A percentile compares a stretch with the other conserved stretches of the same genome.
Conservation (phyloP, 2,797 vertebrate genomes). For the Cyclopterus lumpus region DNA sequence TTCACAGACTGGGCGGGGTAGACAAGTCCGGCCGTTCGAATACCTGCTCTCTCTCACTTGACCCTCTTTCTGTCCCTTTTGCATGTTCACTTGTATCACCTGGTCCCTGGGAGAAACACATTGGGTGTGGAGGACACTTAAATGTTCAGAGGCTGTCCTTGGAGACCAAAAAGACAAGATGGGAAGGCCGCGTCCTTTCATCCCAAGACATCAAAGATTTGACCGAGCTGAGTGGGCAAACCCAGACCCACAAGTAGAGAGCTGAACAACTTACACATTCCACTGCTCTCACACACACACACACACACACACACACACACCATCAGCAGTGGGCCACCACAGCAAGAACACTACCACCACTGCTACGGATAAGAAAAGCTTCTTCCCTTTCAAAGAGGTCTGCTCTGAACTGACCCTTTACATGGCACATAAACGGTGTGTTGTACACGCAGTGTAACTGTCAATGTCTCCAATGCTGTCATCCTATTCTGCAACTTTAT, state of each 20-base stretch:
- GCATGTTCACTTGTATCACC: constrained; percentile 52
- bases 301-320: constrained; percentile 12
- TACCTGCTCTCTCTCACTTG: constrained; percentile 54
- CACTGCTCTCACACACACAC: constrained; percentile 4
- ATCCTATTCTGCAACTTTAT: neutral
- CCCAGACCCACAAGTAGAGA: constrained; percentile 25
- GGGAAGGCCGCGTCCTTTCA: constrained; percentile 56
- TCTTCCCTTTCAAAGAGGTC: neutral
- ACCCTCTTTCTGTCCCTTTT: constrained; percentile 43
- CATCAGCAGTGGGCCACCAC: constrained; percentile 6
- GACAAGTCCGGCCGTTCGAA: constrained; percentile 37
- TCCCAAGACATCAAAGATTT: constrained; percentile 67
- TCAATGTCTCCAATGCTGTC: neutral
- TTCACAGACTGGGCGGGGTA: constrained; percentile 63
- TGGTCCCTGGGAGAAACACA: constrained; percentile 27
- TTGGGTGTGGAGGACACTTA: constrained; percentile 58
- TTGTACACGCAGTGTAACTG: neutral
- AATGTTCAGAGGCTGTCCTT: constrained; percentile 35
- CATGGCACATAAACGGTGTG: neutral
- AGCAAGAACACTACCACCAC: neutral
- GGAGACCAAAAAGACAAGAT: constrained; percentile 42
- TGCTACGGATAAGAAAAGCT: neutral
- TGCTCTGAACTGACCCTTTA: neutral
- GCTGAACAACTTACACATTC: constrained; percentile 4
- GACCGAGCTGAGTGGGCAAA: constrained; percentile 36